A percentile compares a stretch with the other conserved stretches of the same genome.
These are phyloP conservation scores for Anthrax anthrax DNA, from an alignment of 2,888 invertebrate species.

Conservation along the genomic window DNA sequence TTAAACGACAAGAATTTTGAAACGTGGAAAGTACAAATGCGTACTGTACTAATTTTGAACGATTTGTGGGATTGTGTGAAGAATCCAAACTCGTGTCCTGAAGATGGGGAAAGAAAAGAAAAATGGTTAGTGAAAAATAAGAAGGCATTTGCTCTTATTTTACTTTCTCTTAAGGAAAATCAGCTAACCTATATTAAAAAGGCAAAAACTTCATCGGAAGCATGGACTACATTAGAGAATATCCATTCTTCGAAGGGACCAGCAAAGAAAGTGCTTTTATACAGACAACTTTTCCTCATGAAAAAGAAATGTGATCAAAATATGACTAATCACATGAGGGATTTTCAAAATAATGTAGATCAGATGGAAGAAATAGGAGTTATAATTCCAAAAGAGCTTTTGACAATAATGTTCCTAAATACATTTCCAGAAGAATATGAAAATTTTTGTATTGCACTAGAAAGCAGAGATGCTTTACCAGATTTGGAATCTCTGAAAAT, in stretches of 20 bases:
- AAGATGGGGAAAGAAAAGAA: background rate
- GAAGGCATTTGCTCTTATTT: constrained; percentile 5
- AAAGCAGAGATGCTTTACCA: constrained; percentile 5
- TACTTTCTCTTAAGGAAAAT: constrained; percentile 2
- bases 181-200: constrained; percentile 8
- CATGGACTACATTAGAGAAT: constrained; percentile 5
- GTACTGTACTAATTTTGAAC: constrained; percentile 5
- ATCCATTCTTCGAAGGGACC: constrained; percentile 4
- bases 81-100: background rate
- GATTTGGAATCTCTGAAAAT: constrained; percentile 1
- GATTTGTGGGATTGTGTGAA: constrained; percentile 7
- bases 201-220: constrained; percentile 2
- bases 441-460: constrained; percentile 7
- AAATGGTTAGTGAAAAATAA: constrained; percentile 5
- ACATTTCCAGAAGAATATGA: constrained; percentile 5
- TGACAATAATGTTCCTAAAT: constrained; percentile 8
- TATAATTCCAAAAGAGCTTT: constrained; percentile 3
- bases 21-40: too few relatives aligned
- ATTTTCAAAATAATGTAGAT: constrained; percentile 4
- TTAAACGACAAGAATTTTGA: too few relatives aligned
- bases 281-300: constrained; percentile 3
- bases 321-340: constrained; percentile 3
- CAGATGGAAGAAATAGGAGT: constrained; percentile 6
- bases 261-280: constrained; percentile 6
- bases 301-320: constrained; percentile 1